Evolutionary conservation across 2,888 invertebrate species (phyloP).

Genomic region (Acanthococcus lagerstroemiae): DNA sequence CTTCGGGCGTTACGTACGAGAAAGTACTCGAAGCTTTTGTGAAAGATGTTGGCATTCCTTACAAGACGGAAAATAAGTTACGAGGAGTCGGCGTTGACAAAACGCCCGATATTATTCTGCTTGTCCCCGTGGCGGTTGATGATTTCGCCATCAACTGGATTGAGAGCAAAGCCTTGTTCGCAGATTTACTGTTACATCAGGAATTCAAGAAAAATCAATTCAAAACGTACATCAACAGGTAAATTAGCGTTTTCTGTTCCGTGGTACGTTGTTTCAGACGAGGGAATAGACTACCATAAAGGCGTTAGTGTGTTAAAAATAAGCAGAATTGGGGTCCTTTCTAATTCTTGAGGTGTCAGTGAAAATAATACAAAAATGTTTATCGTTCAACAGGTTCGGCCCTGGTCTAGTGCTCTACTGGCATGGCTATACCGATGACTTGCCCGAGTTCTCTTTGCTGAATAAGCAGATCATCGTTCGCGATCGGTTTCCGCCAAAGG

Average conservation of each 20-base stretch:
- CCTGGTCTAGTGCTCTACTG: constrained; percentile 24
- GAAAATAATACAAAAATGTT: too few relatives aligned
- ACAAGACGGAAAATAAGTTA: constrained; percentile 19
- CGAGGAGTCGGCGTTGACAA: constrained; percentile 14
- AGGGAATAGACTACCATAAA: too few relatives aligned
- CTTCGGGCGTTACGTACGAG: constrained; percentile 16
- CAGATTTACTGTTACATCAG: constrained; percentile 17
- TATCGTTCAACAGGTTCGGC: constrained; percentile 25
- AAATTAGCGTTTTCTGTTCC: background rate
- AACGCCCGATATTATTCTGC: constrained; percentile 19
- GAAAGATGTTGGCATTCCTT: constrained; percentile 5
- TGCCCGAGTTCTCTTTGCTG: constrained; percentile 7
- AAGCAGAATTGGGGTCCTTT: too few relatives aligned
- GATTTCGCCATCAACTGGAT: constrained; percentile 22
- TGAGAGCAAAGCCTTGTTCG: constrained; percentile 21
- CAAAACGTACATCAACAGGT: constrained; percentile 21
- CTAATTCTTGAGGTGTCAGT: too few relatives aligned
- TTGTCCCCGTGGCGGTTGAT: constrained; percentile 20
- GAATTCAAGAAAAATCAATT: constrained; percentile 22
- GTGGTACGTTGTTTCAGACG: background rate
- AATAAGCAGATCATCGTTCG: constrained; percentile 17
- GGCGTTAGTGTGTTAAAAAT: too few relatives aligned
- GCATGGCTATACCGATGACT: constrained; percentile 16
- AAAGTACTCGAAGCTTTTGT: constrained; percentile 13
- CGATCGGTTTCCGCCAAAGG: constrained; percentile 16